A percentile compares a stretch with the other conserved stretches of the same genome.
phyloP scores from a whole-genome alignment of 2,113 vertebrate species.

The Rattus norvegicus region GRCr8 NC_086021.1:73216501-73217000 shows the following conservation, averaged over 20 bases:
- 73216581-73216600: conserved; percentile 12
- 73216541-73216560: neutral
- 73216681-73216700: neutral
- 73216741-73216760: neutral
- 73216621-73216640: neutral
- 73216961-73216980: neutral
- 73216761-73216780: neutral
- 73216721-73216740: conserved; percentile 30
- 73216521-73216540: neutral
- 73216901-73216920: neutral
- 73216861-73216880: neutral
- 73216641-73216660: neutral
- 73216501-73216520: neutral
- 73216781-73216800: conserved; percentile 36
- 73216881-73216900: neutral
- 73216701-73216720: neutral
- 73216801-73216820: neutral
- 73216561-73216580: neutral
- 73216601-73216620: conserved; percentile 27
- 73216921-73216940: neutral
- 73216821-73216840: neutral
- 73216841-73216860: neutral
- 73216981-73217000: neutral
- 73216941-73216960: neutral
- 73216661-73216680: neutral